Base-by-base conservation (phyloP, 2,797 vertebrate genomes). In the Sebastes diploproa region DNA sequence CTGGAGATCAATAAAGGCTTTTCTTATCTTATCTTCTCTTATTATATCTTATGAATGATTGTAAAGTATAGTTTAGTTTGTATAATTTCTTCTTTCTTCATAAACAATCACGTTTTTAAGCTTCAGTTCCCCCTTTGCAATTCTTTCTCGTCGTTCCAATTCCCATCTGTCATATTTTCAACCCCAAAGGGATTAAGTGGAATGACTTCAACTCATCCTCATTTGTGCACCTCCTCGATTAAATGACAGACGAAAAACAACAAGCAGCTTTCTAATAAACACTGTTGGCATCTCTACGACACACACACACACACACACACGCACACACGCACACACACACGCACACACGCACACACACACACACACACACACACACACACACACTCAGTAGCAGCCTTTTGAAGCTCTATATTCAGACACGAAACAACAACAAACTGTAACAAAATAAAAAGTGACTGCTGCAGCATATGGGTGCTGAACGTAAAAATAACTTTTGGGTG, bases 401-500 rank as follows among this genome's bases (percentile, higher is more conserved):
- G n/a, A 83, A 85, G 71, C n/a, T 74, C n/a, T 22, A 8, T 3
- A 34, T 72, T 82, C 62, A 71, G 36, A 81, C 9, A 42, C 34
- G 29, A 72, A 83, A 85, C 65, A 83, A 58, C 71, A 77, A 23
- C 32, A 75, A 78, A 83, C 60, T 54, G 50, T 1, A 62, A 61
- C 23, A 63, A 59, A 55, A 75, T 75, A 34, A 85, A 72, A 83
- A 82, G 60, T 34, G 75, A 60, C 68, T 36, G 75, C 46, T 55
- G 86, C 74, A 63, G 75, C 83, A 80, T 84, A 81, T 83, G 83
- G 74, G 42, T 65, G 72, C 67, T 59, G 60, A 20, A 52, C 75
- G 25, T 76, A 91, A 87, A 83, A 88, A 87, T 87, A 90, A 74
- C 73, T 71, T 62, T 72, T 50, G 27, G 30, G 32, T 82, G 23